phyloP scores from a whole-genome alignment of 2,797 vertebrate genomes.

The Etheostoma perlongum region DNA sequence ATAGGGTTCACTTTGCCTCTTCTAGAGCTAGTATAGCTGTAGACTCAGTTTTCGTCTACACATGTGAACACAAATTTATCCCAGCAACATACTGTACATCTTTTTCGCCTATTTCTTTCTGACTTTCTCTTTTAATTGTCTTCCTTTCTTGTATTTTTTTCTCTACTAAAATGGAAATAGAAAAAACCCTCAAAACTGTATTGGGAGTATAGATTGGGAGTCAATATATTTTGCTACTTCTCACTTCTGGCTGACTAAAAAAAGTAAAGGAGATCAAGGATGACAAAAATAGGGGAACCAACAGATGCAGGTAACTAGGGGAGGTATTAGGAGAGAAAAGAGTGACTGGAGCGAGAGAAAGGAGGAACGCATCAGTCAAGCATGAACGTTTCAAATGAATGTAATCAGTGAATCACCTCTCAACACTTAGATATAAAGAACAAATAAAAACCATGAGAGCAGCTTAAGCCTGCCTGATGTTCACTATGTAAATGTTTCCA shows the following conservation, averaged over 20 bases:
- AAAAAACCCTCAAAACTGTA: background rate
- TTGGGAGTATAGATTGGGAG: background rate
- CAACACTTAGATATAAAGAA: background rate
- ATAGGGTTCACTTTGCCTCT: too few relatives aligned
- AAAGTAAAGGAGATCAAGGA: background rate
- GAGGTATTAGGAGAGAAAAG: background rate
- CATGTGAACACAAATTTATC: too few relatives aligned
- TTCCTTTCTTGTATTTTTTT: background rate
- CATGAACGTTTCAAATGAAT: background rate
- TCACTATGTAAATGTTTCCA: slow-evolving; percentile 41
- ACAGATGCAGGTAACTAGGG: background rate
- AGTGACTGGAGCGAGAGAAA: background rate
- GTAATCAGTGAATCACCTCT: background rate
- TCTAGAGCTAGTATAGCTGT: too few relatives aligned
- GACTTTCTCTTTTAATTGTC: background rate
- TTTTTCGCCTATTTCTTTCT: background rate
- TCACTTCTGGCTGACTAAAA: background rate
- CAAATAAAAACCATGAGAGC: slow-evolving; percentile 2
- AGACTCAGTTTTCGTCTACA: too few relatives aligned
- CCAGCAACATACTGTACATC: too few relatives aligned
- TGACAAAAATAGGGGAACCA: background rate
- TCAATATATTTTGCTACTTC: background rate
- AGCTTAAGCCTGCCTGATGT: slow-evolving; percentile 11
- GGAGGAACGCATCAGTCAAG: background rate
- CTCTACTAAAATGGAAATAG: background rate